Conservation (phyloP, 1,140 invertebrate species). For the Glossosoma conforme region DNA sequence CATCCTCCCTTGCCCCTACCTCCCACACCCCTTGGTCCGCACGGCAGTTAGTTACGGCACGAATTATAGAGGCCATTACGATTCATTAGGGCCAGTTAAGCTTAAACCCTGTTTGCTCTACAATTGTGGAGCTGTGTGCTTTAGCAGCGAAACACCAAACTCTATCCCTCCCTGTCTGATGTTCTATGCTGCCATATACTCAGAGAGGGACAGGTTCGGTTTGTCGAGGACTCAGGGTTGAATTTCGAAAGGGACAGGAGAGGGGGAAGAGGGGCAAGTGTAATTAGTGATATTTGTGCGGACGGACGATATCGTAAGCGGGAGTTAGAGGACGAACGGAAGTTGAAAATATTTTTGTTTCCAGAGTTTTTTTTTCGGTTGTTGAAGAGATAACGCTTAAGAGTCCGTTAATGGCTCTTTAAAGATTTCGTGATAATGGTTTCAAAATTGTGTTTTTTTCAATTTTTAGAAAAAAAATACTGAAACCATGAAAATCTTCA, state of each 20-base stretch:
- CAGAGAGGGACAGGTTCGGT: background rate
- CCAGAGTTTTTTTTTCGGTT: no score
- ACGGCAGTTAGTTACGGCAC: slow-evolving; percentile 48
- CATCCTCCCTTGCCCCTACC: no score
- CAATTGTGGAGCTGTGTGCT: slow-evolving; percentile 16
- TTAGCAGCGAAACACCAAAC: no score
- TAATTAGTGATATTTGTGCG: slow-evolving; percentile 32
- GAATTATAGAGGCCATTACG: slow-evolving; percentile 55
- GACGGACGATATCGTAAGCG: slow-evolving; percentile 28
- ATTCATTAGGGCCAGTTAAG: slow-evolving; percentile 55
- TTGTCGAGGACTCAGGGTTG: background rate
- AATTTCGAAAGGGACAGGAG: slow-evolving; percentile 5
- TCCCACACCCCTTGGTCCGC: slow-evolving; percentile 4
- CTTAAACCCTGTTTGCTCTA: slow-evolving; percentile 32
- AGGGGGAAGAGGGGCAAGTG: slow-evolving; percentile 14
- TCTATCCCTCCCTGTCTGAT: no score
- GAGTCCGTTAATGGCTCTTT: no score
- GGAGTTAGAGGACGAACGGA: slow-evolving; percentile 3
- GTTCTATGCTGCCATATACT: no score
- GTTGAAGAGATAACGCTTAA: no score
- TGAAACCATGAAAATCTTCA: no score
- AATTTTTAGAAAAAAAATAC: no score
- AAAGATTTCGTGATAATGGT: no score
- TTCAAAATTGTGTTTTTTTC: no score
- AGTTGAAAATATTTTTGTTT: slow-evolving; percentile 12